Conservation (phyloP, 2,888 invertebrate species). For the Aspidapion aeneum region DNA sequence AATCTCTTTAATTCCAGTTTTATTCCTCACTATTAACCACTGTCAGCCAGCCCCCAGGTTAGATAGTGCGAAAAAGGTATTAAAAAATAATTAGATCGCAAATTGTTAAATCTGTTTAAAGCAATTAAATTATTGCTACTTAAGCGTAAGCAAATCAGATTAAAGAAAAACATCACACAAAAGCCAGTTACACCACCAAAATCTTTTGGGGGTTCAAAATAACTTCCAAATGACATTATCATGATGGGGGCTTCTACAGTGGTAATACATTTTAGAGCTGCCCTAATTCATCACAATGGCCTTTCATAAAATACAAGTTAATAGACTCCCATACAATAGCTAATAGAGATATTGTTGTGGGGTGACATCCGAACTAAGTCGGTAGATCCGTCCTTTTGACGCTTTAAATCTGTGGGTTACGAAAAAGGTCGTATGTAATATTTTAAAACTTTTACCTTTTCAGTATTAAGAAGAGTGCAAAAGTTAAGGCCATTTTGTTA, state of each 20-base stretch:
- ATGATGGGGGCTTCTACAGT: constrained; percentile 20
- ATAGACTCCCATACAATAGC: constrained; percentile 43
- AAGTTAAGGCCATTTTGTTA: no score
- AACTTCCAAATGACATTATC: constrained; percentile 14
- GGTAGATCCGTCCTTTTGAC: constrained; percentile 20
- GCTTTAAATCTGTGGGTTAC: no score
- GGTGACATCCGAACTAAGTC: constrained; percentile 37
- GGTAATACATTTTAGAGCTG: constrained; percentile 22
- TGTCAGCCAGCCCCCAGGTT: no score
- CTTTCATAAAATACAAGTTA: constrained; percentile 44
- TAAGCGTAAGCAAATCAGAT: constrained; percentile 10
- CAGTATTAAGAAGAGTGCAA: no score
- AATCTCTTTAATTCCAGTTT: no score
- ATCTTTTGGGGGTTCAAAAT: constrained; percentile 13
- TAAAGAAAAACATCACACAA: constrained; percentile 17
- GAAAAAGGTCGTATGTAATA: no score
- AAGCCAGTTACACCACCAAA: neutral
- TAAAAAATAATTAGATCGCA: neutral
- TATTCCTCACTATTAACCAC: no score
- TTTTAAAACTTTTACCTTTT: no score
- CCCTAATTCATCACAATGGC: constrained; percentile 9
- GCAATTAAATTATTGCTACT: constrained; percentile 2
- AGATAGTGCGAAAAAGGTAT: no score
- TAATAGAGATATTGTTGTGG: constrained; percentile 47
- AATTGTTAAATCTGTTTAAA: neutral